Evolutionary conservation across 2,113 vertebrate species (phyloP), one percentile per base, ranked within the genome.

Genomic region (Larimichthys polyactis): DNA sequence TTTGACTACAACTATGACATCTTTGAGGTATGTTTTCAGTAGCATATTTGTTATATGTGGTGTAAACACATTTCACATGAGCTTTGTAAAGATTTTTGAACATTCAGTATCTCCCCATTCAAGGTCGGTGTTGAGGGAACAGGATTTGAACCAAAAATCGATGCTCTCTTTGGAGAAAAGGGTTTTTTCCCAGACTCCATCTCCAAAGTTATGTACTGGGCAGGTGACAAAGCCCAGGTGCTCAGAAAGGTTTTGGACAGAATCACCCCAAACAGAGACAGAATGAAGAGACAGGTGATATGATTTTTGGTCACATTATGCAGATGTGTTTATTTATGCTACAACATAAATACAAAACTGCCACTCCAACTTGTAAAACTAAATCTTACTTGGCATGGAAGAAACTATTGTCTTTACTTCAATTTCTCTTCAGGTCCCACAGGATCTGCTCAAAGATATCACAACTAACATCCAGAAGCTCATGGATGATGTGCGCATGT

Each of bases 161-260:
- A 97, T 67, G 95, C 96, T 16, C 90, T 99, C 46, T 99, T 99
- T 91, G 98, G 98, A 60, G 92, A 97, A 24, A 91, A 94, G 7
- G 98, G 98, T 17, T 97, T 99, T 91, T 97, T 99, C 81, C 97
- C 96, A 19, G 96, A 99, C 65, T 92, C 94, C 27, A 91, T 96
- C 71, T 96, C 93, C 90, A 97, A 95, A 86, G 94, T 96, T 14
- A 81, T 97, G 89, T 97, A 97, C 82, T 97, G 97, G 96, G 92
- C 93, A 29, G 90, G 95, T 0, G 95, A 96, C 52, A 96, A 90
- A 79, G 93, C 96, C 55, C 94, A 95, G 29, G 49, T 84, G 11
- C 78, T 99, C 82, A 95, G 92, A 65, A 88, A 92, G 36, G 88
- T 94, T 40, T 91, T 98, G 70, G 90, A 94, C 55, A 96, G 95